phyloP scores from a whole-genome alignment of 2,888 invertebrate genomes.

The Liodrosophila aerea region DNA sequence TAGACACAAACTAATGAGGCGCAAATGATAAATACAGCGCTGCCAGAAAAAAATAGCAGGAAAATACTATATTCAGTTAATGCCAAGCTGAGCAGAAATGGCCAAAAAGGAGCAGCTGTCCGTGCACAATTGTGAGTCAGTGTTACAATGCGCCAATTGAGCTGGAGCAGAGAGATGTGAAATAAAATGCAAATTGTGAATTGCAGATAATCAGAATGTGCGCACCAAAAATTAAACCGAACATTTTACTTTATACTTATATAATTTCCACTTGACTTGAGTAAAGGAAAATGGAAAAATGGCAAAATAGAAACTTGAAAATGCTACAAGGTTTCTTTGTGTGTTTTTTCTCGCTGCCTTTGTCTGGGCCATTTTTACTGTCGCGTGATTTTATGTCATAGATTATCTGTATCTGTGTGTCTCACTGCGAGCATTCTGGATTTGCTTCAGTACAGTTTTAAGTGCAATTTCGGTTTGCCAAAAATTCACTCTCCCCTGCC shows the following conservation, averaged over 20 bases:
- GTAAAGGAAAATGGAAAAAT: constrained; percentile 7
- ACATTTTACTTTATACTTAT: constrained; percentile 35
- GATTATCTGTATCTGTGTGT: constrained; percentile 53
- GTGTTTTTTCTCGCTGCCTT: constrained; percentile 44
- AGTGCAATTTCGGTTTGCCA: constrained; percentile 69
- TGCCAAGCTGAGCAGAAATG: background rate
- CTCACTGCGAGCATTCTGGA: constrained; percentile 1
- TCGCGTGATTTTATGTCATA: constrained; percentile 75
- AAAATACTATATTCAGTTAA: constrained; percentile 3
- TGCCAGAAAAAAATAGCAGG: constrained; percentile 26
- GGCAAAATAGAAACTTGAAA: constrained; percentile 9
- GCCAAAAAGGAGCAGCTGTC: background rate
- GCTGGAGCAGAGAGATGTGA: background rate
- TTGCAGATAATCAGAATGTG: constrained; percentile 72
- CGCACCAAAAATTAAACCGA: constrained; percentile 60
- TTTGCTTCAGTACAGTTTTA: constrained; percentile 55
- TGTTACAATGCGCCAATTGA: background rate
- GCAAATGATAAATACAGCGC: constrained; percentile 72
- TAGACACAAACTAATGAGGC: constrained; percentile 64
- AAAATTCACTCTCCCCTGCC: background rate
- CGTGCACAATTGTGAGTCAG: background rate
- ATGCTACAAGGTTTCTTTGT: constrained; percentile 30
- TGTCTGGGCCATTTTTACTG: constrained; percentile 67
- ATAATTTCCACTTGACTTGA: constrained; percentile 60
- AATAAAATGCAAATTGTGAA: constrained; percentile 61